These are phyloP conservation scores for Heliconius sara DNA, from an alignment of 2,888 invertebrate species.

Conservation along the genomic window DNA sequence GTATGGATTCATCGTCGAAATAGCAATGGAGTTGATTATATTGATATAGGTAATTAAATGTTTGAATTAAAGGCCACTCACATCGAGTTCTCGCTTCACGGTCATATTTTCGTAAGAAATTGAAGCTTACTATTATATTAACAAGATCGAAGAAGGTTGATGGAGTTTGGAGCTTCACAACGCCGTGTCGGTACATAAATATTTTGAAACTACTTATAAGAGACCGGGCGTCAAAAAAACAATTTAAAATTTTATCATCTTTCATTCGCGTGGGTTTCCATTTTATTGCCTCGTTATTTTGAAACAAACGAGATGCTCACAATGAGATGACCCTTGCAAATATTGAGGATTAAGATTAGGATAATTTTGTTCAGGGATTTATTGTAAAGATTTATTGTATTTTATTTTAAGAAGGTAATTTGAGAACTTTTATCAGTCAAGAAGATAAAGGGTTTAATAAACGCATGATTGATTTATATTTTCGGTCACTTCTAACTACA, in stretches of 20 bases:
- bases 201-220: constrained; percentile 34
- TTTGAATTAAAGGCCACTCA: constrained; percentile 47
- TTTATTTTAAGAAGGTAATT: not conserved
- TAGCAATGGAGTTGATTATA: constrained; percentile 54
- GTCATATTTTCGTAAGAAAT: constrained; percentile 9
- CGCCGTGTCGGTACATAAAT: not conserved
- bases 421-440: not conserved
- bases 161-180: not conserved
- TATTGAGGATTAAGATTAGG: constrained; percentile 29
- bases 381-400: constrained; percentile 11
- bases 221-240: constrained; percentile 41
- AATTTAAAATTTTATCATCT: constrained; percentile 44
- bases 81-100: not conserved
- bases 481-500: not conserved
- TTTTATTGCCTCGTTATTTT: constrained; percentile 47
- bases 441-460: not conserved
- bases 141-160: constrained; percentile 12
- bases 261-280: constrained; percentile 41
- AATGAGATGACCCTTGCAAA: constrained; percentile 46
- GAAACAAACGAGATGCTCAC: constrained; percentile 45
- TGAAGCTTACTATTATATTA: constrained; percentile 20
- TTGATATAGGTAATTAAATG: constrained; percentile 54
- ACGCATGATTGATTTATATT: not conserved
- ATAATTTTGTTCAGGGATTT: constrained; percentile 16
- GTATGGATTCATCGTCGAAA: constrained; percentile 63